Base-by-base conservation (phyloP, 30 jellyfish, hydroid and myxozoan species). In the Aurelia coerulea region DNA sequence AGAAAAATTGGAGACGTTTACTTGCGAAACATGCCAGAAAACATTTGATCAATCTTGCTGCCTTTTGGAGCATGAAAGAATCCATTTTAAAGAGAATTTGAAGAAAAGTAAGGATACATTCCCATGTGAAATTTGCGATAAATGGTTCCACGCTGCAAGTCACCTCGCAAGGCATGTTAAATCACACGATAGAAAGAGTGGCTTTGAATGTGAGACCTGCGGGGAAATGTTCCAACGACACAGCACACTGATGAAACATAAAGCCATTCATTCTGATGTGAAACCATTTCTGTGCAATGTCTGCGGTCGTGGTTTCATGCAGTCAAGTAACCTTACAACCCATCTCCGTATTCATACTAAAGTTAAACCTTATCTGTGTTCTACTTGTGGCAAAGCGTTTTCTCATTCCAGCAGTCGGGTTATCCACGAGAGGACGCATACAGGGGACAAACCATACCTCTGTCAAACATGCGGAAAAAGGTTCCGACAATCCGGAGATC, bases 361-460 rank as follows among this genome's bases (percentile, higher is more conserved):
- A 60, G 62, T 85, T 4, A 83, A 83, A 69, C 92, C 92, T 14
- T 83, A 83, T 31, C 73, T 58, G 3, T 83, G 92, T 63, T 29
- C 73, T 23, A 69, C 92, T 1, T 83, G 92, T 41, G 86, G 79
- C 51, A 83, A 83, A 41, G 32, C 92, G 4, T 83, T 83, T 65
- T 83, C 92, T 12, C 92, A 83, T 50, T 83, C 92, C 12, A 83
- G 92, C 64, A 83, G 92, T 35, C 92, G 92, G 46, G 86, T 83
- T 6, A 83, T 83, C 67, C 92, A 83, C 50, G 92, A 83, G 52
- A 69, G 92, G 39, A 83, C 85, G 8, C 92, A 83, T 74, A 69
- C 86, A 2, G 92, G 92, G 7, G 92, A 83, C 31, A 83, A 83
- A 29, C 92, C 92, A 17, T 83, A 83, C 67, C 19, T 41, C n/a